Base-by-base conservation (phyloP, 2,797 vertebrate species). In the Morelia viridis region DNA sequence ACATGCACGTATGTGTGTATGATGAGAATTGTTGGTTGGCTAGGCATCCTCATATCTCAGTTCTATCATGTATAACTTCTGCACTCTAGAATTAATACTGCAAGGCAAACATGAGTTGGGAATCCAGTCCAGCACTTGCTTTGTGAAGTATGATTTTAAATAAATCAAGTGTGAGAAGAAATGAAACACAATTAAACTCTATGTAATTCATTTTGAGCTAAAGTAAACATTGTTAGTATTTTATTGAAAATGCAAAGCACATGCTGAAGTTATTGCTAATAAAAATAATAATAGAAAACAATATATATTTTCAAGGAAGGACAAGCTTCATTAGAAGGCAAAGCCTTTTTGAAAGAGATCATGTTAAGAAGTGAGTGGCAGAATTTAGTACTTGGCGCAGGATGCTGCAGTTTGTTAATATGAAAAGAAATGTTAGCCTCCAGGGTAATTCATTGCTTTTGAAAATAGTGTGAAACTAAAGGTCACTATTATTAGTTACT, bases 351-450 rank as follows among this genome's bases (percentile, higher is more conserved):
- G 68, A 91, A 91, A n/a, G n/a, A 31, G 46, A 58, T 84, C 64
- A 62, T n/a, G 2, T 50, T 53, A 46, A 89, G n/a, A 91, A 86
- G 11, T 8, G 58, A 61, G 1, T 71, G 31, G 62, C 86, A 15
- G 93, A 88, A 83, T 85, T 71, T 95, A 57, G 68, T 85, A 41
- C 17, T 13, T 93, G 87, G 28, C 12, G 56, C 4, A 53, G 80
- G 61, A n/a, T 91, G 64, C 35, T 91, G 41, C 92, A 84, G 10
- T 89, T 92, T 92, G 88, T 94, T 83, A 92, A 11, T 2, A 76
- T 88, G 90, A 90, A 96, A 95, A 93, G 95, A 96, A 95, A 90
- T 60, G 9, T 95, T 94, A 93, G 89, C 83, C 94, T 85, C 80
- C 65, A 91, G 91, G 64, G 50, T 93, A 91, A 93, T 93, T 96